A percentile compares a stretch with the other conserved stretches of the same genome.
Conservation (phyloP, 2,888 invertebrate genomes). For the Callinectes sapidus region DNA sequence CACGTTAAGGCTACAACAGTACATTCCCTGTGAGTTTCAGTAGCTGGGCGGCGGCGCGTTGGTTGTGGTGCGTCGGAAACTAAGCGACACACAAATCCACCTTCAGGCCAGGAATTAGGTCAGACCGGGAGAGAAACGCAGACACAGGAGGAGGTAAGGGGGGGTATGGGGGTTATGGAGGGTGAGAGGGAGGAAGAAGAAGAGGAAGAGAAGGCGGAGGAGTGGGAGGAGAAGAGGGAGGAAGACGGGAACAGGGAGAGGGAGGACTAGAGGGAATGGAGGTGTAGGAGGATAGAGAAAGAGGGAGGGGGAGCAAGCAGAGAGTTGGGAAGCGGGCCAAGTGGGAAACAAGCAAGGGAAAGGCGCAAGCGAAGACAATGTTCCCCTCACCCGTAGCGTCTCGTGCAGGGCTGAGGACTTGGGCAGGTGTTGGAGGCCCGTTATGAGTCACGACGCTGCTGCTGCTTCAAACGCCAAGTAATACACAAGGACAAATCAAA, state of each 20-base stretch:
- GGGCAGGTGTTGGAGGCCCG: background rate
- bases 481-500: background rate
- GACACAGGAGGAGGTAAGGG: conserved; percentile 26
- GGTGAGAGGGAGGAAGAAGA: conserved; percentile 13
- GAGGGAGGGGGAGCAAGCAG: conserved; percentile 5
- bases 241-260: background rate
- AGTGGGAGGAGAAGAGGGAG: background rate
- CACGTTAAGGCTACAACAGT: background rate
- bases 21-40: background rate
- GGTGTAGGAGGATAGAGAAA: background rate
- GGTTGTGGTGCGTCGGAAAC: conserved; percentile 35
- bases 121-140: conserved; percentile 28
- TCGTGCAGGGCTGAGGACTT: background rate
- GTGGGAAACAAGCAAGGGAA: conserved; percentile 10
- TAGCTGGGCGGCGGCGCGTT: conserved; percentile 29
- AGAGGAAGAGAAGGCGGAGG: background rate
- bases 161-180: conserved; percentile 16
- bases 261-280: background rate
- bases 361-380: conserved; percentile 26
- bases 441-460: background rate
- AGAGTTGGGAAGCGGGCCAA: conserved; percentile 35
- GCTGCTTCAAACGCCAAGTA: background rate
- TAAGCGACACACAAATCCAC: conserved; percentile 30
- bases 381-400: conserved; percentile 28
- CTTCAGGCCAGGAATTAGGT: conserved; percentile 34